Evolutionary conservation across 2,888 invertebrate species (phyloP), one percentile per base, ranked within the genome.

Genomic region (Alsophila aescularia): DNA sequence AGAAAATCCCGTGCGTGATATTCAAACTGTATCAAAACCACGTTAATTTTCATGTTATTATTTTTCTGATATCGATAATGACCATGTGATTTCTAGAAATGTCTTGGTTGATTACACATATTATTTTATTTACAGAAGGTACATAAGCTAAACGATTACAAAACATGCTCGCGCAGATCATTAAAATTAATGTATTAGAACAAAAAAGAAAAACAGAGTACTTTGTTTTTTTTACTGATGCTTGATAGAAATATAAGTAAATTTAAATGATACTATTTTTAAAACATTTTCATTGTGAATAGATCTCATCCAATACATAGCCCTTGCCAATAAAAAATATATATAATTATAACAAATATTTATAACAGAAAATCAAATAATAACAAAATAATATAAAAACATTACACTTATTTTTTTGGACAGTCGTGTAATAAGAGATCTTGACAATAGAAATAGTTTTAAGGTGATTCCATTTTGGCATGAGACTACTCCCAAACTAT

Each of bases 341-440:
- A 49, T 55, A 59, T 16, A 44, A 39, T n/a, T 16, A 48, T 50
- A 47, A 52, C 34, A 49, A 58, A 55, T 53, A 18, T 18, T 29
- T 50, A 48, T 45, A 64, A 58, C 47, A 58, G 42, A 37, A 60
- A 43, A 32, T 50, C 45, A 47, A 59, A 52, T 50, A 41, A 53
- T 52, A 59, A 64, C 43, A 56, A 53, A 55, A 40, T n/a, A 58
- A 43, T 18, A 55, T 36, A 55, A 47, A 47, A 47, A 27, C 49
- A n/a, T n/a, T n/a, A n/a, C n/a, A n/a, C n/a, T n/a, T n/a, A n/a
- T n/a, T n/a, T n/a, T n/a, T n/a, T n/a, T n/a, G n/a, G n/a, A n/a
- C n/a, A n/a, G n/a, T n/a, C n/a, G n/a, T n/a, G n/a, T n/a, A n/a
- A n/a, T 36, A 18, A 57, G 62, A 65, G 58, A 65, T 62, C 64